Conservation (phyloP, 2,113 vertebrate species). For the Malurus cyaneus region DNA sequence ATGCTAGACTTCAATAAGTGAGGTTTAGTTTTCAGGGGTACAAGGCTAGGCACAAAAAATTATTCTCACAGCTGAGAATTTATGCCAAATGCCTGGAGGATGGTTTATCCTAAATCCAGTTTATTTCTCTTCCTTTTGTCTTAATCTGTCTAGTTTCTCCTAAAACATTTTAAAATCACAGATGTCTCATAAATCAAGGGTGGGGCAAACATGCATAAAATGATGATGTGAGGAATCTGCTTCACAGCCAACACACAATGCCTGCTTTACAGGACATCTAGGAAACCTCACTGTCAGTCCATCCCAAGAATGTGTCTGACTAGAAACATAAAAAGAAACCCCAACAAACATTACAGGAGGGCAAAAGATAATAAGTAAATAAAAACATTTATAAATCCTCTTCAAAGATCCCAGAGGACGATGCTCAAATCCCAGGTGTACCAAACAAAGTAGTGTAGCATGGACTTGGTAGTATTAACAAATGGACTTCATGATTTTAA, state of each 20-base stretch:
- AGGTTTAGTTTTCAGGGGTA: background rate
- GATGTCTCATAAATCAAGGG: background rate
- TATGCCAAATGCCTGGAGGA: background rate
- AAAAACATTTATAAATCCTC: background rate
- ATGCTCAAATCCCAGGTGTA: background rate
- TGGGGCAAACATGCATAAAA: background rate
- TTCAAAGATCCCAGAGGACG: background rate
- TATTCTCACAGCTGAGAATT: background rate
- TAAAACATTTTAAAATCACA: background rate
- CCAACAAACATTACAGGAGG: background rate
- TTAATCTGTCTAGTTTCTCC: background rate
- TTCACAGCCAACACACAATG: background rate
- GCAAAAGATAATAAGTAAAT: conserved; percentile 1
- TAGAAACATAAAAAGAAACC: background rate
- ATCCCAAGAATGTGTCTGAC: background rate
- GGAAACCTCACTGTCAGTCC: background rate
- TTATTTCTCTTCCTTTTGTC: background rate
- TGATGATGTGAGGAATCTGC: background rate
- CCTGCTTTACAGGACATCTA: background rate
- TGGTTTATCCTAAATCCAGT: background rate
- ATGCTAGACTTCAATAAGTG: background rate
- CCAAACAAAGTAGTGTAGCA: background rate
- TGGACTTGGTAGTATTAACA: background rate
- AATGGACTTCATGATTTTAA: background rate
- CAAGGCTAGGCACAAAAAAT: background rate